These are phyloP conservation scores for Plebejus anna DNA, from an alignment of 2,888 invertebrate species.

Conservation along the genomic window DNA sequence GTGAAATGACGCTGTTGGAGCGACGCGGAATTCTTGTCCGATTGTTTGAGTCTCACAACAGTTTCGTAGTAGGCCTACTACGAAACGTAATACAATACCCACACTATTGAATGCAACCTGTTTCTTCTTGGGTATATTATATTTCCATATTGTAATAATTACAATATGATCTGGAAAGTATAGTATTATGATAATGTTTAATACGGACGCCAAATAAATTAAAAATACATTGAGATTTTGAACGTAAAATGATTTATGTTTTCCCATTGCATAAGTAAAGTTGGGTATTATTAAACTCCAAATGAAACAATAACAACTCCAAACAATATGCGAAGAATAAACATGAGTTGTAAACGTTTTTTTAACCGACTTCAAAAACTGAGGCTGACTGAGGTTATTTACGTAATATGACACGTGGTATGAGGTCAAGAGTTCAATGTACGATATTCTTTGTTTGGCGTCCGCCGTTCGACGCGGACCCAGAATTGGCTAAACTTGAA, in stretches of 20 bases:
- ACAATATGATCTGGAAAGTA: constrained; percentile 1
- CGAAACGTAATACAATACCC: not conserved
- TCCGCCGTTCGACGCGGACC: not conserved
- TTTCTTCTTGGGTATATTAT: not conserved
- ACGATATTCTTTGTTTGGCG: not conserved
- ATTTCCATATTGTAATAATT: not conserved
- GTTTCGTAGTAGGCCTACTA: no score
- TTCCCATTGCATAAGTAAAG: no score
- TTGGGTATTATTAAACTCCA: no score
- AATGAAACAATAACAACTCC: no score
- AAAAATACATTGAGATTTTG: not conserved
- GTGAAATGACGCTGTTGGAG: no score
- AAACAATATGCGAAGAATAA: not conserved
- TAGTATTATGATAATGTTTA: not conserved
- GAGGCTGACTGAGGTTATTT: not conserved
- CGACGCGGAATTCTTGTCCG: no score
- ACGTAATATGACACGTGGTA: not conserved
- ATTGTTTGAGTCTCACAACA: no score
- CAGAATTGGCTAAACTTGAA: constrained; percentile 1
- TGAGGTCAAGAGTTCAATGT: not conserved
- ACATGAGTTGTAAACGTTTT: not conserved
- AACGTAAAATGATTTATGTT: no score
- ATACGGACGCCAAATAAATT: not conserved
- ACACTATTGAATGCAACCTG: not conserved
- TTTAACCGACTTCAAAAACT: not conserved